phyloP scores from a whole-genome alignment of 2,113 vertebrate genomes.

The Gyps fulvus region DNA sequence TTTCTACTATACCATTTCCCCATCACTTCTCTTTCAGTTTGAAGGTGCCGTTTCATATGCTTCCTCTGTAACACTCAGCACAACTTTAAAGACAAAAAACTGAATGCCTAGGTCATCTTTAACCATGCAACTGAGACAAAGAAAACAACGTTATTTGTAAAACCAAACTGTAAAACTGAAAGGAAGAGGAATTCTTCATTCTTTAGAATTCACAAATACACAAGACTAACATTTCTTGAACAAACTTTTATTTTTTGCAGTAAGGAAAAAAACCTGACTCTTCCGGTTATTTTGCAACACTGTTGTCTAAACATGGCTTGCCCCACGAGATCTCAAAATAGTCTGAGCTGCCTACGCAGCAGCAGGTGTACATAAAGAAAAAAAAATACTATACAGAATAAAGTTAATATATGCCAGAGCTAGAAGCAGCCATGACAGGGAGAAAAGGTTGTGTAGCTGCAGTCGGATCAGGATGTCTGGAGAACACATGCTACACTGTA shows the following conservation, averaged over 20 bases:
- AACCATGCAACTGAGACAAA: rapidly evolving
- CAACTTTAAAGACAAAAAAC: neutral
- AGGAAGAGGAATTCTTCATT: rapidly evolving
- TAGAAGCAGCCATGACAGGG: neutral
- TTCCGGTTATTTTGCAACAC: neutral
- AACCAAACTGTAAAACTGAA: neutral
- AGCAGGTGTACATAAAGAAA: neutral
- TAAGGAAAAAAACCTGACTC: neutral
- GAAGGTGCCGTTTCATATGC: rapidly evolving
- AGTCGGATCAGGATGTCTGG: rapidly evolving
- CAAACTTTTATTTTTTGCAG: neutral
- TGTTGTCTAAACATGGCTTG: neutral
- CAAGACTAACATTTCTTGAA: neutral
- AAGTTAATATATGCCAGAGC: neutral
- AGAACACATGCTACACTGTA: rapidly evolving
- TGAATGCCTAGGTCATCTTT: neutral
- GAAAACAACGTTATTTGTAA: rapidly evolving
- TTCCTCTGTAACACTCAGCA: neutral
- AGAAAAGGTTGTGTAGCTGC: neutral
- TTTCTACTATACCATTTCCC: rapidly evolving
- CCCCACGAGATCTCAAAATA: neutral
- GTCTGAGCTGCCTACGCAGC: neutral
- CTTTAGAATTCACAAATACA: neutral
- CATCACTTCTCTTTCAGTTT: rapidly evolving
- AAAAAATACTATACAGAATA: neutral